These are phyloP conservation scores for Epizoanthus stellaris DNA, from an alignment of 92 coral and sea anemone species.

Conservation along the genomic window DNA sequence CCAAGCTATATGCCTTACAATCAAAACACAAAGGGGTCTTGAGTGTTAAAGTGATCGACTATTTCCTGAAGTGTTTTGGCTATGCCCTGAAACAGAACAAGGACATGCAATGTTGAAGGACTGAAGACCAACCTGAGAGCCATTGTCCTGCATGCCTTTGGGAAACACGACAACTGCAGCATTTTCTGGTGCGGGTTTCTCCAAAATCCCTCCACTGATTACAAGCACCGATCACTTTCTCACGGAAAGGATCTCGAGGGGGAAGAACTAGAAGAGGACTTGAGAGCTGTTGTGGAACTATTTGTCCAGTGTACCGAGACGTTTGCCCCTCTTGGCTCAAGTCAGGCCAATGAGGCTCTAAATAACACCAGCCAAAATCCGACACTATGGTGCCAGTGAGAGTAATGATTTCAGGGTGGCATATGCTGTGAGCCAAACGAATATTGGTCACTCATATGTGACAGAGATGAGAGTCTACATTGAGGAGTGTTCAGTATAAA, in stretches of 20 bases:
- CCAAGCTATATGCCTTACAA: constrained; percentile 32
- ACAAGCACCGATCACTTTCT: constrained; percentile 28
- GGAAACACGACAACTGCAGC: constrained; percentile 38
- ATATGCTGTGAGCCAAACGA: constrained; percentile 38
- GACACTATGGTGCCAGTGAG: constrained; percentile 58
- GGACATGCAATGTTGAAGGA: constrained; percentile 44
- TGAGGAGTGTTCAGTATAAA: no score
- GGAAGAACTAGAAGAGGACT: constrained; percentile 28
- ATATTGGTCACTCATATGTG: not conserved
- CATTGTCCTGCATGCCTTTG: constrained; percentile 45
- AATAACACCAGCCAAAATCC: constrained; percentile 60
- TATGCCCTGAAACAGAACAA: constrained; percentile 52
- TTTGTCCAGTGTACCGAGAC: constrained; percentile 36
- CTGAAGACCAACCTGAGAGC: constrained; percentile 41
- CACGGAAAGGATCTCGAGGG: constrained; percentile 54
- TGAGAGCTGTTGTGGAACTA: constrained; percentile 11
- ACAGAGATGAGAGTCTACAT: not conserved
- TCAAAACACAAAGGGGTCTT: constrained; percentile 41
- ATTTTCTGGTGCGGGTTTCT: constrained; percentile 54
- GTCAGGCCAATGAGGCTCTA: constrained; percentile 56
- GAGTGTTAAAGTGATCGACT: constrained; percentile 41
- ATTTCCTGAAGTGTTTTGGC: constrained; percentile 44
- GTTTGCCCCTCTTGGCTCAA: constrained; percentile 54
- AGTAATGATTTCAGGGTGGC: constrained; percentile 54
- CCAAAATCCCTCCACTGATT: constrained; percentile 28